Evolutionary conservation across 1,140 invertebrate genomes (phyloP).

Genomic region (Helicoverpa zea): DNA sequence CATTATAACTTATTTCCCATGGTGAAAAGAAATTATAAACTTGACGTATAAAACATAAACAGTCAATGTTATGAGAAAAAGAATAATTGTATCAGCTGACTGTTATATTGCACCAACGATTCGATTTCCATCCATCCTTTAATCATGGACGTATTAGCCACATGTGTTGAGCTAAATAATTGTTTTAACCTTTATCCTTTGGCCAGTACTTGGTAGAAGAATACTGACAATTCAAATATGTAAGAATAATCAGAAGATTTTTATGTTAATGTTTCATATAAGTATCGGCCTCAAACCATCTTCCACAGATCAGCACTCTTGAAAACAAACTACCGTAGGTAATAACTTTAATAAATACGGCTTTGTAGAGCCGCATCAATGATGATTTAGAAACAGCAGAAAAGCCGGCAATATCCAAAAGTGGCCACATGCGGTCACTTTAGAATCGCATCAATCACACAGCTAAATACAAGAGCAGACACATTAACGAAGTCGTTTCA

Average conservation of each 20-base stretch:
- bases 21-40: conserved; percentile 15
- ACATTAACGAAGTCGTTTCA: conserved; percentile 46
- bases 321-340: too few relatives aligned
- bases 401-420: conserved; percentile 26
- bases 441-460: conserved; percentile 37
- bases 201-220: too few relatives aligned
- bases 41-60: not conserved
- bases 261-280: too few relatives aligned
- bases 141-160: not conserved
- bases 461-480: conserved; percentile 35
- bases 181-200: too few relatives aligned
- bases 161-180: too few relatives aligned
- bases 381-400: conserved; percentile 32
- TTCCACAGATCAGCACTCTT: too few relatives aligned
- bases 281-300: too few relatives aligned
- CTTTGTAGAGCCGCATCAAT: not conserved
- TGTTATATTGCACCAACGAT: conserved; percentile 3
- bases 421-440: conserved; percentile 34
- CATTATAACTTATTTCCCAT: conserved; percentile 7
- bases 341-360: too few relatives aligned
- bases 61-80: conserved; percentile 17
- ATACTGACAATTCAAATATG: too few relatives aligned
- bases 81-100: not conserved
- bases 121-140: not conserved
- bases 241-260: too few relatives aligned